Conservation (phyloP, 2,888 invertebrate species). For the Cabera pusaria region DNA sequence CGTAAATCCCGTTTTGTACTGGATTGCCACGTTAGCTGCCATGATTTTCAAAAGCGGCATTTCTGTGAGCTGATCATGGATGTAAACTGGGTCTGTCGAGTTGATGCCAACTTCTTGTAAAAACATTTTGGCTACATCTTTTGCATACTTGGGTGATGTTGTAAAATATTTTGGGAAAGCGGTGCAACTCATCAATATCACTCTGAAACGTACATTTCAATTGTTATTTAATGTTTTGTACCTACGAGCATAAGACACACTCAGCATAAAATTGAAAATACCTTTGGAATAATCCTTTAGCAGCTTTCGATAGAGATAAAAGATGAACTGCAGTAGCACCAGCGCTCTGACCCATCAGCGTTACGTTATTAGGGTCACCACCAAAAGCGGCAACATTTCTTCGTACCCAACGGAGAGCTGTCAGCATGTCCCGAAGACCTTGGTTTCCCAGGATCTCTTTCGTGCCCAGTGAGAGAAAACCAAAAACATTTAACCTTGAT, state of each 20-base stretch:
- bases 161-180: constrained; percentile 13
- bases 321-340: constrained; percentile 37
- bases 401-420: constrained; percentile 42
- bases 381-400: constrained; percentile 41
- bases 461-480: constrained; percentile 46
- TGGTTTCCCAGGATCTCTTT: constrained; percentile 45
- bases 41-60: constrained; percentile 32
- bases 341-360: constrained; percentile 41
- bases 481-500: constrained; percentile 40
- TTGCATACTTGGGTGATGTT: constrained; percentile 16
- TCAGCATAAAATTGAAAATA: constrained; percentile 21
- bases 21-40: constrained; percentile 27
- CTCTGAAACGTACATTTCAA: constrained; percentile 17
- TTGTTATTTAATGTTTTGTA: too few species aligned
- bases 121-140: constrained; percentile 11
- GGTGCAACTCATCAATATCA: constrained; percentile 36
- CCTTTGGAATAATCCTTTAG: constrained; percentile 41
- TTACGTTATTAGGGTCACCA: constrained; percentile 38
- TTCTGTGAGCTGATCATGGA: constrained; percentile 26
- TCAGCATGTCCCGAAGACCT: constrained; percentile 41
- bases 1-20: constrained; percentile 22
- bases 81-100: constrained; percentile 24
- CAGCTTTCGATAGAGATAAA: constrained; percentile 35
- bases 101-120: constrained; percentile 49
- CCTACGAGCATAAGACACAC: too few species aligned